Percentiles rank a stretch among this genome's conserved stretches.
These are phyloP conservation scores for Camponotus floridanus DNA, from an alignment of 1,140 invertebrate genomes.

Conservation along the genomic window DNA sequence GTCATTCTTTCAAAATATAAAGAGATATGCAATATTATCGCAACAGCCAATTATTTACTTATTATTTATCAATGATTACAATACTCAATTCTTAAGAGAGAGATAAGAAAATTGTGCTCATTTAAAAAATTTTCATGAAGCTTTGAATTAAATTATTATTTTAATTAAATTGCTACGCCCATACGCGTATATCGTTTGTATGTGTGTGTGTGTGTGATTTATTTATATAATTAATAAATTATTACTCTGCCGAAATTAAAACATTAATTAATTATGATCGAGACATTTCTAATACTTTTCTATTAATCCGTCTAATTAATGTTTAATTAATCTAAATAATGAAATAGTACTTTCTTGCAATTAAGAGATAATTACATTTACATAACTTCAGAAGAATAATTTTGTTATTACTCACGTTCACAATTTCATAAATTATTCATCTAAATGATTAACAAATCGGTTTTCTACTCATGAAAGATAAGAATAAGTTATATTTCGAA, in stretches of 20 bases:
- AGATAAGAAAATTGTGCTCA: constrained; percentile 19
- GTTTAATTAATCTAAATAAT: not conserved
- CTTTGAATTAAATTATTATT: not conserved
- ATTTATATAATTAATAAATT: not conserved
- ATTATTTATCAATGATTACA: not conserved
- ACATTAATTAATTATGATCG: not conserved
- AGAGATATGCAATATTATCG: not conserved
- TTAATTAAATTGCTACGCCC: not conserved
- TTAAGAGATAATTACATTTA: not conserved
- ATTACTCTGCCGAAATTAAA: constrained; percentile 8
- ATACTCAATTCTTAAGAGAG: constrained; percentile 15
- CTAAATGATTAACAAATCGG: not conserved
- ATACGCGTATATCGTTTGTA: not conserved
- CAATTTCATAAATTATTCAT: not conserved
- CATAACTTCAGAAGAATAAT: not conserved
- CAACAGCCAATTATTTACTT: constrained; percentile 1
- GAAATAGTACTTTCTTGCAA: not conserved
- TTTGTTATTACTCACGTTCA: not conserved
- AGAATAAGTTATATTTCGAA: not conserved
- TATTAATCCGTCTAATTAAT: not conserved
- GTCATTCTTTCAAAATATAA: not conserved
- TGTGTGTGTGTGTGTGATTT: not conserved
- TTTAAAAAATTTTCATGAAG: constrained; percentile 1
- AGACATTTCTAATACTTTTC: not conserved
- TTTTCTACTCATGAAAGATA: not conserved